A percentile compares a stretch with the other conserved stretches of the same genome.
Conservation (phyloP, 2,797 vertebrate genomes). For the Peromyscus melanophrys region DNA sequence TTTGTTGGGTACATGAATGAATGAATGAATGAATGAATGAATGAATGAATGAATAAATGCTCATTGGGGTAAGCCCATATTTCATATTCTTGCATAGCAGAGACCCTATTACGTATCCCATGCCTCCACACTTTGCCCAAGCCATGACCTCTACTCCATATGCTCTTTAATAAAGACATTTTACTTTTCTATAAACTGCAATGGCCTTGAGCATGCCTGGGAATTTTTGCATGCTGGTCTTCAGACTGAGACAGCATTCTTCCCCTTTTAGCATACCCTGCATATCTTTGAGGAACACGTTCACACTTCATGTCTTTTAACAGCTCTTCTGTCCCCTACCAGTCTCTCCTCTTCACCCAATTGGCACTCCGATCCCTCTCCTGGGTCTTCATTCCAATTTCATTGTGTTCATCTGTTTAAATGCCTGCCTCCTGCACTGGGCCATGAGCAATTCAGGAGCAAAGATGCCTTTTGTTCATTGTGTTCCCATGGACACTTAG, state of each 20-base stretch:
- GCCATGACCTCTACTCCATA: background rate
- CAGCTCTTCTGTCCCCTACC: background rate
- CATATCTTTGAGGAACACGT: background rate
- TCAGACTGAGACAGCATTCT: background rate
- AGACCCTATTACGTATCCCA: rapidly evolving
- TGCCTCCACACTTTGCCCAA: background rate
- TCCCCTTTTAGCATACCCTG: background rate
- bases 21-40: background rate
- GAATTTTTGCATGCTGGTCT: background rate
- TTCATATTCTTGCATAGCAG: background rate
- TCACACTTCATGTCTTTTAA: slow-evolving; percentile 30
- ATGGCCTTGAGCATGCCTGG: background rate
- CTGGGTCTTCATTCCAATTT: background rate
- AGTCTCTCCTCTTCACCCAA: background rate
- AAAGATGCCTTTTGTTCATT: slow-evolving; percentile 1
- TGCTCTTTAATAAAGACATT: background rate
- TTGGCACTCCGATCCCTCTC: background rate
- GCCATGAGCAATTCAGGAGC: background rate
- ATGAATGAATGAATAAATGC: background rate
- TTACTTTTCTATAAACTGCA: background rate
- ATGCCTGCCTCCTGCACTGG: background rate
- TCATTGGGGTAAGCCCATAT: background rate
- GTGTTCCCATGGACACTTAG: slow-evolving; percentile 6
- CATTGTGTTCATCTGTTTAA: slow-evolving; percentile 29
- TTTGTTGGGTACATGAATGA: background rate